Evolutionary conservation across 2,797 vertebrate genomes (phyloP).

Genomic region (Peromyscus eremicus): DNA sequence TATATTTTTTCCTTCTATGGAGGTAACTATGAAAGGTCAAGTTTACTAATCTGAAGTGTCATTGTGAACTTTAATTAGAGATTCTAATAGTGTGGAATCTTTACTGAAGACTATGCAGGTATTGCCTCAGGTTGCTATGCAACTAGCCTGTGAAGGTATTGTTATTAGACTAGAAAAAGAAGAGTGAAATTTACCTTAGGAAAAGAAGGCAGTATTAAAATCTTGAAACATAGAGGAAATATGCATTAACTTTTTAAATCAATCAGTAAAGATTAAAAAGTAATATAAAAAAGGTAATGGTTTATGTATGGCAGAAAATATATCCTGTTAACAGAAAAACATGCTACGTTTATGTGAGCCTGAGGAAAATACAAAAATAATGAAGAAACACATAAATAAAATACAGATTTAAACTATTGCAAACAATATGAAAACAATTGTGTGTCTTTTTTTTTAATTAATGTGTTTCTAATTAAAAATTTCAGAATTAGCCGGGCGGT

Average conservation of each 20-base stretch:
- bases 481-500: no score
- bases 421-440: background rate
- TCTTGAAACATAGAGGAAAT: background rate
- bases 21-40: background rate
- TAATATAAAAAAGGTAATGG: background rate
- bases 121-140: background rate
- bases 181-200: background rate
- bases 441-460: background rate
- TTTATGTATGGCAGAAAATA: constrained; percentile 37
- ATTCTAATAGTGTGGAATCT: background rate
- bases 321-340: background rate
- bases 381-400: background rate
- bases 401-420: background rate
- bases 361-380: background rate
- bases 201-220: background rate
- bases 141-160: background rate
- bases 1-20: background rate
- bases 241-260: background rate
- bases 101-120: background rate
- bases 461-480: background rate
- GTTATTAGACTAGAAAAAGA: background rate
- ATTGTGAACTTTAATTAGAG: background rate
- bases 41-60: background rate
- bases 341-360: background rate
- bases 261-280: background rate